Evolutionary conservation across 2,888 invertebrate genomes (phyloP).

Genomic region (Drosophila eohydei): DNA sequence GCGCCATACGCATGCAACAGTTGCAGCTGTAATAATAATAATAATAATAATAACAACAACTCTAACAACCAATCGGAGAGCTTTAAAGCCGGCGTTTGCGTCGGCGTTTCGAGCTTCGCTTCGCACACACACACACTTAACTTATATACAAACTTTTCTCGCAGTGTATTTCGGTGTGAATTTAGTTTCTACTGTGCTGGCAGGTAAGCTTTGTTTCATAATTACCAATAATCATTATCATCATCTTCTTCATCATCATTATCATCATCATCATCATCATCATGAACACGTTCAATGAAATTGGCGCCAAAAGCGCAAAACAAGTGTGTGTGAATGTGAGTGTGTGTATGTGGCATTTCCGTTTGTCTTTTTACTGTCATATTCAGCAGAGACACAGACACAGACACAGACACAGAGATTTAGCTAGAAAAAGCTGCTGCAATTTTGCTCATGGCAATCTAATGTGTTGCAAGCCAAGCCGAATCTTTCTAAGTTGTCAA

Average conservation of each 20-base stretch:
- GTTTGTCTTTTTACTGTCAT: background rate
- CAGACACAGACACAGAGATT: background rate
- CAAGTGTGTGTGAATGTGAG: background rate
- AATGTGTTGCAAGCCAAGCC: conserved; percentile 9
- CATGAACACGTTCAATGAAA: background rate
- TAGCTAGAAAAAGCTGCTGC: conserved; percentile 7
- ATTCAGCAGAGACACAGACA: too few species aligned
- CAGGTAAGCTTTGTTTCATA: conserved; percentile 45
- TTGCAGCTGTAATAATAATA: conserved; percentile 16
- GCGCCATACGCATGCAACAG: conserved; percentile 48
- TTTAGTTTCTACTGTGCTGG: conserved; percentile 23
- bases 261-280: background rate
- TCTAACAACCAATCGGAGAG: background rate
- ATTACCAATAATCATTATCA: background rate
- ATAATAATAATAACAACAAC: conserved; percentile 2
- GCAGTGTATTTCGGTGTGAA: conserved; percentile 19
- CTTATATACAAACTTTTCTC: conserved; percentile 4
- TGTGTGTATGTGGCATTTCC: background rate
- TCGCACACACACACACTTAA: background rate
- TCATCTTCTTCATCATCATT: background rate
- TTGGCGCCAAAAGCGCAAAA: conserved; percentile 15
- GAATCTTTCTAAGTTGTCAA: background rate
- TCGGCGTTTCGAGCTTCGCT: conserved; percentile 34
- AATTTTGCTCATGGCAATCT: conserved; percentile 7
- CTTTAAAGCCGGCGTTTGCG: conserved; percentile 36